phyloP scores from a whole-genome alignment of 2,888 invertebrate genomes.

The Hypena proboscidalis region DNA sequence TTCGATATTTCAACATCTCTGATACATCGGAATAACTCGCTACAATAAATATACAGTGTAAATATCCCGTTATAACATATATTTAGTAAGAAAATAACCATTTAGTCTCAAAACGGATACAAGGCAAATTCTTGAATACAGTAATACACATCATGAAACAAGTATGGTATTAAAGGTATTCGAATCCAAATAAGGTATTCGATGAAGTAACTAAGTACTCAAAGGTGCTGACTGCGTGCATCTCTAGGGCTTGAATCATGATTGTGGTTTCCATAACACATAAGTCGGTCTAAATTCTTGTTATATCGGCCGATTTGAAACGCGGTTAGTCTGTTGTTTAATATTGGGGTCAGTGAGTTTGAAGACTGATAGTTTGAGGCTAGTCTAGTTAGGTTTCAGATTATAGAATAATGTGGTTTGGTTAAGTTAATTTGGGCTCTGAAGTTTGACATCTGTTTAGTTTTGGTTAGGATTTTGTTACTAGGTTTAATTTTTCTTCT shows the following conservation, averaged over 20 bases:
- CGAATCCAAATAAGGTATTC: too few relatives aligned
- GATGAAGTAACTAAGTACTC: too few relatives aligned
- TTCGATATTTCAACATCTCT: too few relatives aligned
- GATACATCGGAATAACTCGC: too few relatives aligned
- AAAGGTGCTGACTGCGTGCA: too few relatives aligned
- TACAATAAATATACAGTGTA: too few relatives aligned
- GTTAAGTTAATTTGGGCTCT: neutral
- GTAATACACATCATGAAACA: too few relatives aligned
- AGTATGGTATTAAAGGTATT: too few relatives aligned
- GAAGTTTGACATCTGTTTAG: neutral
- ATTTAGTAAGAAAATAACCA: too few relatives aligned
- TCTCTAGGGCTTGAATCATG: constrained; percentile 44
- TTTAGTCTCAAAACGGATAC: too few relatives aligned
- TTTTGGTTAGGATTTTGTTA: neutral
- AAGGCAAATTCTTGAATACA: too few relatives aligned
- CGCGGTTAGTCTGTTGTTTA: constrained; percentile 33
- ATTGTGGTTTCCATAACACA: constrained; percentile 53
- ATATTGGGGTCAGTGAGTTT: constrained; percentile 30
- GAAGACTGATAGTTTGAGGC: constrained; percentile 15
- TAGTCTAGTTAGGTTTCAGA: constrained; percentile 1
- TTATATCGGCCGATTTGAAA: constrained; percentile 44
- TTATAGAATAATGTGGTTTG: neutral
- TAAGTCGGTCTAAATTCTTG: constrained; percentile 41
- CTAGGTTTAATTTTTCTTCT: neutral
- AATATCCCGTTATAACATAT: too few relatives aligned